These are phyloP conservation scores for Stegodyphus mimosarum DNA, from an alignment of 1,140 invertebrate genomes.

Conservation along the genomic window DNA sequence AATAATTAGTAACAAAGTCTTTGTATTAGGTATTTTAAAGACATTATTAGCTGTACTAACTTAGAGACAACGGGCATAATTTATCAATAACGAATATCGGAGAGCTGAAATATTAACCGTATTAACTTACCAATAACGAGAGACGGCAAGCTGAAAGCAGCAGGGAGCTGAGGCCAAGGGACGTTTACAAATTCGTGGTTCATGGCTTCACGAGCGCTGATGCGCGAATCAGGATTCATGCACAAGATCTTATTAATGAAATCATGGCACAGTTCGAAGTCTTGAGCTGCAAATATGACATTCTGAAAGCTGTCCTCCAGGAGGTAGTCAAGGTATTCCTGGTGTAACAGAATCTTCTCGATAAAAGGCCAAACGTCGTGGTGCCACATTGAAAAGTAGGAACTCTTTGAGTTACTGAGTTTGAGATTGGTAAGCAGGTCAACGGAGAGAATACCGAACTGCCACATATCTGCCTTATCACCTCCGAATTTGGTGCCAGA, in stretches of 20 bases:
- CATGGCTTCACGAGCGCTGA: background rate
- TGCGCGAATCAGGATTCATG: background rate
- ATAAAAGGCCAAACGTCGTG: constrained; percentile 31
- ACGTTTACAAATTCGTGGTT: constrained; percentile 9
- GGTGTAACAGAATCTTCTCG: constrained; percentile 14
- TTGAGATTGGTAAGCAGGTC: constrained; percentile 20
- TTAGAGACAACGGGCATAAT: no score
- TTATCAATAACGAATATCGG: no score
- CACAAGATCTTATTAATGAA: constrained; percentile 1
- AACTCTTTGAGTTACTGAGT: background rate
- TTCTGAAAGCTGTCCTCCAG: constrained; percentile 3
- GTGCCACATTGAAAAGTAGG: background rate
- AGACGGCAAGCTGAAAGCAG: background rate
- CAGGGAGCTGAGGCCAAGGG: background rate
- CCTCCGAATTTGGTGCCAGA: background rate
- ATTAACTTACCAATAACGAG: background rate
- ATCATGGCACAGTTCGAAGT: constrained; percentile 4
- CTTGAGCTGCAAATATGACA: background rate
- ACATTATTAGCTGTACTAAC: no score
- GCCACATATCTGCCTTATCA: constrained; percentile 43
- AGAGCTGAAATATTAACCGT: no score
- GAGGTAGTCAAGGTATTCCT: constrained; percentile 13
- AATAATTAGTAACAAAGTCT: no score
- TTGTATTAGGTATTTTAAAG: no score
- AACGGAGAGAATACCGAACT: constrained; percentile 21